Evolutionary conservation across 2,113 vertebrate genomes (phyloP), one percentile per base, ranked within the genome.

Genomic region (Talpa occidentalis): DNA sequence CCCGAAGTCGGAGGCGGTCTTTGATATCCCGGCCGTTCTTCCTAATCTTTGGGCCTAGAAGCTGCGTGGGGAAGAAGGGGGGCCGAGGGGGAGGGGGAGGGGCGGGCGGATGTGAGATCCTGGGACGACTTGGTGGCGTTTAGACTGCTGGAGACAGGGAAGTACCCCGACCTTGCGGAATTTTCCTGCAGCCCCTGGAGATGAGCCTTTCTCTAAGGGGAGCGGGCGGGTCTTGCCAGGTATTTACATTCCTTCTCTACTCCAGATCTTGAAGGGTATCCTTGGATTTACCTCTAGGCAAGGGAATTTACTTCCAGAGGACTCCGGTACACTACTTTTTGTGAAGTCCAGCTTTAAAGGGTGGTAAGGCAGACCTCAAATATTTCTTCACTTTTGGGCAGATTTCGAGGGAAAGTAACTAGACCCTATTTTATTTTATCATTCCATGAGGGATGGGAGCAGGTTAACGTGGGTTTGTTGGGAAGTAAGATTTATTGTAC

Each of bases 41-140:
- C 24, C 76, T 49, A 77, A 88, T 94, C 66, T 72, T 85, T 54
- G 86, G 97, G 97, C 96, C 96, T 91, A 93, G 73, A 77, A 69
- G 78, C 81, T 90, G 94, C 88, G 32, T 64, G 89, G 82, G 87
- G 83, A 49, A 73, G 67, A n/a, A 59, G 67, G 3, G 47, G 59
- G 22, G 37, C 49, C 19, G 32, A 24, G 78, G 80, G 93, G 82
- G 73, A 49, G 74, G 74, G 78, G 42, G 77, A 22, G 37, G 54
- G 60, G 59, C 28, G 70, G 66, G 93, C 81, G 94, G 89, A 84
- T 92, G 90, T 92, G 94, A 94, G 79, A 93, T 91, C 47, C 76
- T 87, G 91, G 94, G 92, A 80, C n/a, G 54, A 60, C 40, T 70
- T 40, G 22, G 60, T 83, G 88, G 92, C 74, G 1, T 93, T 66